phyloP scores from a whole-genome alignment of 2,797 vertebrate species.

The Darevskia nairensis region DNA sequence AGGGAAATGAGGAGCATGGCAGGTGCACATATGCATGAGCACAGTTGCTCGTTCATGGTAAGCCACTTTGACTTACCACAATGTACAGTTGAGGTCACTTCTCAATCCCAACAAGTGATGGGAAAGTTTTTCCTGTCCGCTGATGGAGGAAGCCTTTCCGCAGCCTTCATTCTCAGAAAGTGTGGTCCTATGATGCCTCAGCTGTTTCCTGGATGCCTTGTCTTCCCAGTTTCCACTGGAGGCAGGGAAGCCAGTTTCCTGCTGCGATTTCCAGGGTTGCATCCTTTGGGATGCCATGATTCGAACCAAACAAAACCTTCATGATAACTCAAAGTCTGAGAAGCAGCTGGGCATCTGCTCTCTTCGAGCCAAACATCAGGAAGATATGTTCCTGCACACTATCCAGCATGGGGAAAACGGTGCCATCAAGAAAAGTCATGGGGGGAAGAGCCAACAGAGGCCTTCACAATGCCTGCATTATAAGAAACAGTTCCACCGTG shows the following conservation, averaged over 20 bases:
- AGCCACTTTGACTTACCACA: no score
- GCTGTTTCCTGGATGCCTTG: slow-evolving; percentile 38
- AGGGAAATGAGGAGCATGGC: no score
- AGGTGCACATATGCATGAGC: no score
- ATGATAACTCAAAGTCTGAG: background rate
- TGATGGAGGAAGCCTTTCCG: background rate
- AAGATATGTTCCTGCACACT: background rate
- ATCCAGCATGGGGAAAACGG: background rate
- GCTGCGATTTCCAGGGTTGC: slow-evolving; percentile 11
- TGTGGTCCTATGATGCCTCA: slow-evolving; percentile 15
- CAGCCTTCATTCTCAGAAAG: slow-evolving; percentile 10
- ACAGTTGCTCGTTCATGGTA: no score
- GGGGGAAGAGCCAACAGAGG: background rate
- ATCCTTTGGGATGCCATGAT: slow-evolving; percentile 23
- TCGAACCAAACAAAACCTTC: background rate
- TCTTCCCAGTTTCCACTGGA: background rate
- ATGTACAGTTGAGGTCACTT: background rate
- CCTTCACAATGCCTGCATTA: background rate
- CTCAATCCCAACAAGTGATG: background rate
- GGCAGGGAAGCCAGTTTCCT: slow-evolving; percentile 31
- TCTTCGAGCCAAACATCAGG: background rate
- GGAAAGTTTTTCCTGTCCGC: slow-evolving; percentile 4
- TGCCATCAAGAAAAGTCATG: background rate
- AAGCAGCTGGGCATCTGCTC: background rate
- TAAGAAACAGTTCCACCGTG: background rate